Evolutionary conservation across 1,140 invertebrate species (phyloP).

Genomic region (Pygmarrhopalites habei): DNA sequence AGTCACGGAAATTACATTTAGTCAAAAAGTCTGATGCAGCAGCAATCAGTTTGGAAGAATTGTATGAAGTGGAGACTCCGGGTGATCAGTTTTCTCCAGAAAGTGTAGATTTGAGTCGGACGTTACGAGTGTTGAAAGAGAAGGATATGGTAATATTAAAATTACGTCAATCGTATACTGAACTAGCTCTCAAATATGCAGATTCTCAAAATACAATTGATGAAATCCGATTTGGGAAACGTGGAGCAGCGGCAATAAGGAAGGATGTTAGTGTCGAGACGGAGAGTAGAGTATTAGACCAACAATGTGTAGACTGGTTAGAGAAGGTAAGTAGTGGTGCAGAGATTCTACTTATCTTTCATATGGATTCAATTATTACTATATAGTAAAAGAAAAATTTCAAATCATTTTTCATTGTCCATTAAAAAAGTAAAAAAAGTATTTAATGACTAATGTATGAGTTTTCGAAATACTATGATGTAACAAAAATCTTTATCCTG

Average conservation of each 20-base stretch:
- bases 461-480: no score
- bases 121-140: constrained; percentile 15
- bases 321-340: constrained; percentile 17
- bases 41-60: constrained; percentile 2
- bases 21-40: not conserved
- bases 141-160: constrained; percentile 17
- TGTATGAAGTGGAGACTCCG: not conserved
- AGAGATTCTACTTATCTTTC: no score
- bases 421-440: no score
- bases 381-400: no score
- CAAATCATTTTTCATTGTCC: no score
- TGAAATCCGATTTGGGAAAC: constrained; percentile 5
- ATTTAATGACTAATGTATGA: no score
- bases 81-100: not conserved
- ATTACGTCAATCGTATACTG: constrained; percentile 11
- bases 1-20: not conserved
- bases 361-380: no score
- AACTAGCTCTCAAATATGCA: constrained; percentile 19
- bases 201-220: constrained; percentile 17
- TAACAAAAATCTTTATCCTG: no score
- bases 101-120: not conserved
- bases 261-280: constrained; percentile 1
- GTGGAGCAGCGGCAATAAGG: not conserved
- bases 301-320: constrained; percentile 11
- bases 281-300: not conserved